These are phyloP conservation scores for Hoplostethus mediterraneus DNA, from an alignment of 2,797 vertebrate genomes.

Conservation along the genomic window DNA sequence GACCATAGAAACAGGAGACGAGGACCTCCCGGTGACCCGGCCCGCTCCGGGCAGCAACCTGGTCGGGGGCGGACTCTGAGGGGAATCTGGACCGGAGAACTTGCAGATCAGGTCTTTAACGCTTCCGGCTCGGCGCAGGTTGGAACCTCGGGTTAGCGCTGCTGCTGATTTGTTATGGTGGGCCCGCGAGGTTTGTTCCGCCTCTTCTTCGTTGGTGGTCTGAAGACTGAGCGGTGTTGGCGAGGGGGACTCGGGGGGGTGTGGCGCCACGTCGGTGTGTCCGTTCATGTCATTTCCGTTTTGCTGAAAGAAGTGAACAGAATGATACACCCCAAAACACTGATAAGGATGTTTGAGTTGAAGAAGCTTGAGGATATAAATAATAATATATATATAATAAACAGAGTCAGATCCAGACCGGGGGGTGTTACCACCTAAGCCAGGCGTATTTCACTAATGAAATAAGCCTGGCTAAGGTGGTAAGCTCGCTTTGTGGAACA, in stretches of 20 bases:
- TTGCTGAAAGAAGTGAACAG: conserved; percentile 71
- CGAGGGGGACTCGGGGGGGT: conserved; percentile 9
- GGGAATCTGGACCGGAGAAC: conserved; percentile 67
- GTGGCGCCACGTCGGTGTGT: conserved; percentile 1
- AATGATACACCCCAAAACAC: conserved; percentile 50
- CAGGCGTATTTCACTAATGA: too few species aligned
- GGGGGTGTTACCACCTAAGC: too few species aligned
- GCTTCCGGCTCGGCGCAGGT: conserved; percentile 63
- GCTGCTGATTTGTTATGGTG: conserved; percentile 29
- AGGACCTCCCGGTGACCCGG: not conserved
- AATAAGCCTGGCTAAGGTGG: too few species aligned
- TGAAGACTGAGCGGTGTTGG: conserved; percentile 32
- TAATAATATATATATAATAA: too few species aligned
- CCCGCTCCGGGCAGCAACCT: conserved; percentile 4
- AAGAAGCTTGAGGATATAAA: too few species aligned
- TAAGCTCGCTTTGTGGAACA: too few species aligned
- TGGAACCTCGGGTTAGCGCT: conserved; percentile 23
- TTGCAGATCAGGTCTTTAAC: conserved; percentile 79
- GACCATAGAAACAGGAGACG: not conserved
- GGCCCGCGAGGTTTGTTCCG: conserved; percentile 40
- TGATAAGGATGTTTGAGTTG: not conserved
- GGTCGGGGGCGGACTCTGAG: conserved; percentile 5
- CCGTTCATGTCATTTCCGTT: conserved; percentile 9
- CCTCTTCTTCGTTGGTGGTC: conserved; percentile 30
- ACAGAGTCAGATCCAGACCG: too few species aligned